Evolutionary conservation across 2,797 vertebrate species (phyloP).

Genomic region (Pangasius macronema): DNA sequence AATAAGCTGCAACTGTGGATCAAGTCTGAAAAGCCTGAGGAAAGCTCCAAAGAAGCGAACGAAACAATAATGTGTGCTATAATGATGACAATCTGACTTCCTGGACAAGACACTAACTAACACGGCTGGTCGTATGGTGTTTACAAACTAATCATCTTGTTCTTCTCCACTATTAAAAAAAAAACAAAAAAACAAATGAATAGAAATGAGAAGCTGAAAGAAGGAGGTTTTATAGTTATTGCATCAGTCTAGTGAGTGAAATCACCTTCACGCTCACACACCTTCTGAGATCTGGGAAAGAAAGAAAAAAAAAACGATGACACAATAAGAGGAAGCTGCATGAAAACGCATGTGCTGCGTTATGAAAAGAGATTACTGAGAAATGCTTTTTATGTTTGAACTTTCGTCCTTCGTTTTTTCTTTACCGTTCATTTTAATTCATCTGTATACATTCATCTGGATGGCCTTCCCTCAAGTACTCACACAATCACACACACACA

Average conservation of each 20-base stretch:
- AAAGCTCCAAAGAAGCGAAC: background rate
- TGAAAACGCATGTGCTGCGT: background rate
- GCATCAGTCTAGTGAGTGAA: background rate
- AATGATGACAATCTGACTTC: conserved; percentile 4
- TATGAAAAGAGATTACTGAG: background rate
- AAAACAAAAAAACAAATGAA: background rate
- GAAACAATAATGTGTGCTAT: background rate
- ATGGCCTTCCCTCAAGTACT: conserved; percentile 1
- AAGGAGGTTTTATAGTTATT: background rate
- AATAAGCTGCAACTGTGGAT: background rate
- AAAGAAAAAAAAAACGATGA: background rate
- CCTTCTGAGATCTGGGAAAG: background rate
- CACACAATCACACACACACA: background rate
- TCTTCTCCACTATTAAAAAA: background rate
- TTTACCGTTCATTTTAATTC: background rate
- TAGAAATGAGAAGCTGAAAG: background rate
- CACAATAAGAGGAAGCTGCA: background rate
- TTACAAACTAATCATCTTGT: background rate
- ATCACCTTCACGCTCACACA: background rate
- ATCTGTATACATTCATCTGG: background rate
- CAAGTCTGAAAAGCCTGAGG: background rate
- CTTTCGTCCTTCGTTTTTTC: background rate
- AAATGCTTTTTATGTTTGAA: background rate
- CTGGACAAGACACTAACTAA: background rate
- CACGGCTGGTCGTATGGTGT: background rate